Percentiles rank a stretch among this genome's conserved stretches.
These are phyloP conservation scores for Dasyurus viverrinus DNA, from an alignment of 2,113 vertebrate species.

Conservation along the genomic window DNA sequence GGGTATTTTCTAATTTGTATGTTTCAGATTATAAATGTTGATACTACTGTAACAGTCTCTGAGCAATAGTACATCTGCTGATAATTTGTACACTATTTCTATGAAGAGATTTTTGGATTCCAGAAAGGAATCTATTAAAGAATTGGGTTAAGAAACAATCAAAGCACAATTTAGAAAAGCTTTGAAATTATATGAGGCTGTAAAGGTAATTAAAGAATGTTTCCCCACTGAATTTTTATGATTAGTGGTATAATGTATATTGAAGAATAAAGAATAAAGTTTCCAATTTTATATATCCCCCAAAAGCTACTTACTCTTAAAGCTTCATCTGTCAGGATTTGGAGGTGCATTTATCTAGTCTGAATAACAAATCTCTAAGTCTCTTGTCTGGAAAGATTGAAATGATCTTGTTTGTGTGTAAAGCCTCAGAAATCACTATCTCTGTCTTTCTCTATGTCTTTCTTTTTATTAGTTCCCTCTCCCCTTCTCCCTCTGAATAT, in stretches of 20 bases:
- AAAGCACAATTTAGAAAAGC: not conserved
- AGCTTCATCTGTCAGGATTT: not conserved
- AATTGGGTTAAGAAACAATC: constrained; percentile 42
- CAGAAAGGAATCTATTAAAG: not conserved
- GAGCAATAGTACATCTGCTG: not conserved
- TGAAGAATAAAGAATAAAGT: not conserved
- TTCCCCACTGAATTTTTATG: not conserved
- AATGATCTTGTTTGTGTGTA: not conserved
- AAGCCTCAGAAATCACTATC: rapidly evolving
- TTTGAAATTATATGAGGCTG: not conserved
- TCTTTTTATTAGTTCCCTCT: too few species aligned
- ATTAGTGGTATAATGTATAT: not conserved
- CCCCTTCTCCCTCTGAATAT: not conserved
- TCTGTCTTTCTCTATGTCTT: not conserved
- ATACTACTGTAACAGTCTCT: not conserved
- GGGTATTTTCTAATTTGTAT: not conserved
- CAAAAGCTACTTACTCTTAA: rapidly evolving
- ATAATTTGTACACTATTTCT: constrained; percentile 8
- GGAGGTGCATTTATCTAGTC: not conserved
- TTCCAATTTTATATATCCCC: not conserved
- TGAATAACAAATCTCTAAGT: not conserved
- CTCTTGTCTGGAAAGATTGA: not conserved
- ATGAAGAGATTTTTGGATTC: not conserved
- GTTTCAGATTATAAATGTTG: not conserved
- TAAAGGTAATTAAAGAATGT: constrained; percentile 23